These are phyloP conservation scores for Glaucomys volans DNA, from an alignment of 2,113 vertebrate species.

Conservation along the genomic window DNA sequence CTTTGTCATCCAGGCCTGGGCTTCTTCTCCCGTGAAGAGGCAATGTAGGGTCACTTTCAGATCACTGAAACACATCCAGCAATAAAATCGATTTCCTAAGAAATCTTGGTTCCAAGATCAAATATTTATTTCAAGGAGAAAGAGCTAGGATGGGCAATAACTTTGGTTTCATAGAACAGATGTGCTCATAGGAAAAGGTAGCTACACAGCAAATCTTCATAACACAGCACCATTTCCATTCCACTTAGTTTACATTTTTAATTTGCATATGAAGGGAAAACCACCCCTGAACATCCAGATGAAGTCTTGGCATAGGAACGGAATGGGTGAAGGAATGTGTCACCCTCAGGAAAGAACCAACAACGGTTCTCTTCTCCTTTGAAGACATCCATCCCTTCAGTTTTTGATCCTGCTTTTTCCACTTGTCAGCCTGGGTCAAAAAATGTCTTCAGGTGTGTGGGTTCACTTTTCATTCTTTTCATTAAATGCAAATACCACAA, in stretches of 20 bases:
- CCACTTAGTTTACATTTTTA: background rate
- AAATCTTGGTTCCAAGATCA: background rate
- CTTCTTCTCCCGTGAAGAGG: background rate
- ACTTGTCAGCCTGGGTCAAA: background rate
- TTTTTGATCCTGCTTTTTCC: background rate
- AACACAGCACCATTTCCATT: background rate
- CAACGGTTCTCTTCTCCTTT: background rate
- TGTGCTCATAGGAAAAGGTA: background rate
- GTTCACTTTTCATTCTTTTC: background rate
- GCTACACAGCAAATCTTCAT: background rate
- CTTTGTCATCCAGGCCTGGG: background rate
- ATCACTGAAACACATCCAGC: background rate
- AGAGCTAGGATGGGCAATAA: background rate
- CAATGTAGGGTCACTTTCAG: background rate
- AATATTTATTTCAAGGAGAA: slow-evolving; percentile 36
- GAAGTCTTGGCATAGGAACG: background rate
- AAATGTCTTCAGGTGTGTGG: background rate
- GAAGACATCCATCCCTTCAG: background rate
- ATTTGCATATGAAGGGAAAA: background rate
- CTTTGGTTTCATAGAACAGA: background rate
- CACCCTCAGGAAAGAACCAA: background rate
- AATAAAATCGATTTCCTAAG: background rate
- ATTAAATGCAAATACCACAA: background rate
- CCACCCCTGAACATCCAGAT: background rate
- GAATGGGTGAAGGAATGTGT: background rate